phyloP scores from a whole-genome alignment of 37 sponge, comb jelly and placozoan species.

The Petrosia ficiformis region DNA sequence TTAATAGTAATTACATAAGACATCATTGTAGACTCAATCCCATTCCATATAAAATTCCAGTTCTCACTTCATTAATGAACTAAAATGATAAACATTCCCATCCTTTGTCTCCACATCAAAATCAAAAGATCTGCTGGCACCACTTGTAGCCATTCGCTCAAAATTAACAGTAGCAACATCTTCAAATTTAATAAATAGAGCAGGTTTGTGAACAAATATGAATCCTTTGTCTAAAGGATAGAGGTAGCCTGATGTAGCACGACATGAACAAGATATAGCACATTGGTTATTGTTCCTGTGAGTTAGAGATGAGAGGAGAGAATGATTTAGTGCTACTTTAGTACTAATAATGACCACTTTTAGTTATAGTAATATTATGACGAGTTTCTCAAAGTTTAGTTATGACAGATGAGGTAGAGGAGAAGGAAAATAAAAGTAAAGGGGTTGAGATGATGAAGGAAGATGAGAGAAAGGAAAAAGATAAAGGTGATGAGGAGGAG shows the following conservation, averaged over 20 bases:
- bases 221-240: slow-evolving; percentile 95
- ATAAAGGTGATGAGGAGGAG: slow-evolving; percentile 6
- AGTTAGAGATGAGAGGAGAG: slow-evolving; percentile 6
- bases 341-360: no score
- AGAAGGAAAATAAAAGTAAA: no score
- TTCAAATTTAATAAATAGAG: slow-evolving; percentile 89
- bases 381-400: no score
- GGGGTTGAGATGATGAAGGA: no score
- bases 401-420: no score
- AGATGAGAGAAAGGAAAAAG: no score
- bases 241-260: slow-evolving; percentile 83
- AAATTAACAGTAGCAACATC: slow-evolving; percentile 91
- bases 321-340: no score
- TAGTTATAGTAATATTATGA: no score
- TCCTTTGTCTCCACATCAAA: slow-evolving; percentile 90
- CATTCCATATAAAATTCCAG: no score
- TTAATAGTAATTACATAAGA: no score
- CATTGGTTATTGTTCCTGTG: slow-evolving; percentile 59
- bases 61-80: slow-evolving; percentile 83
- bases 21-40: no score
- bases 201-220: slow-evolving; percentile 96
- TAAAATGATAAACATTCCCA: slow-evolving; percentile 77
- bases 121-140: slow-evolving; percentile 81
- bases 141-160: slow-evolving; percentile 79
- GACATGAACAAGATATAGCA: slow-evolving; percentile 81